Evolutionary conservation across 1,140 invertebrate species (phyloP), one percentile per base, ranked within the genome.

Genomic region (Pemphigus obesinymphae): DNA sequence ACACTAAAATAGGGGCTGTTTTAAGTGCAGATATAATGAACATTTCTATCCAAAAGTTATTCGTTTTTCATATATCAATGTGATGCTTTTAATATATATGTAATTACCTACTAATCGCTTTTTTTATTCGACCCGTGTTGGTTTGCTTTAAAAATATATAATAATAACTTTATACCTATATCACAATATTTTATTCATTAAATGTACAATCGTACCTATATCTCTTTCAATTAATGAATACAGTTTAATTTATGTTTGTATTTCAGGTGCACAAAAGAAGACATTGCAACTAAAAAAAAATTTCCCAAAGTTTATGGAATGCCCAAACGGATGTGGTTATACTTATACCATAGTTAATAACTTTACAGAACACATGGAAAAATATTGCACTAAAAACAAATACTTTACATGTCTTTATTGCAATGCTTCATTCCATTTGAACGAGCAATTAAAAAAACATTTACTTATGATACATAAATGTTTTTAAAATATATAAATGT

Each of bases 251-350:
- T n/a, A 7, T 29, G 40, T 61, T 2, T 31, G 15, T 31, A 43
- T 43, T 61, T 15, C 6, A 61, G 76, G 48, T 26, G 3, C 55
- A 15, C 29, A 45, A 26, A 61, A 20, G 8, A 40, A 26, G 4
- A 45, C 10, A 26, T 40, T 80, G 17, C 63, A 45, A 80, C 13
- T 80, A 17, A 63, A 61, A 61, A 37, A 58, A 34, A 78, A 78
- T 43, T 63, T 80, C 23, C 76, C 76, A 3, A 63, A 61, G 37
- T 80, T 80, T 45, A 43, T 80, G 76, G 76, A 80, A 45, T 80
- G 76, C 23, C 76, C 76, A 17, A 80, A 86, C 26, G 76, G 55
- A 31, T 80, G 76, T 45, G 76, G 76, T 2, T 80, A 80, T 40
- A 80, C 76, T 10, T 80, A 80, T 20, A 80, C 76, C 3, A 17